Evolutionary conservation across 2,113 vertebrate genomes (phyloP), one percentile per base, ranked within the genome.

Genomic region (Synchiropus splendidus): DNA sequence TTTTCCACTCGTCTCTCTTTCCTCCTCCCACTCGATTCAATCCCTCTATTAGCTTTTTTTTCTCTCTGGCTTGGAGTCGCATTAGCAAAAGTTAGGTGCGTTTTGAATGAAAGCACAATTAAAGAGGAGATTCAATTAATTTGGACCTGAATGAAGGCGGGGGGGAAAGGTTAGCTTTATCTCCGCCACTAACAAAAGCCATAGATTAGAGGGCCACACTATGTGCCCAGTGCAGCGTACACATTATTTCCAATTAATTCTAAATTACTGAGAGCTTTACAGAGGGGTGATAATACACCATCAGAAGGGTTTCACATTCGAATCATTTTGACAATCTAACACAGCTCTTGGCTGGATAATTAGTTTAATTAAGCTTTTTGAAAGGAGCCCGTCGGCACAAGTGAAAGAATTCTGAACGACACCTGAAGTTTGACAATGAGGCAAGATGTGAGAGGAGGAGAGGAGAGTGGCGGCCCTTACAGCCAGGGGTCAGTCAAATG

Each of bases 51-150:
- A 54, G 53, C 49, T 67, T 13, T 45, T 36, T 36, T 27, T 13
- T 35, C n/a, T n/a, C n/a, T 8, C 31, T 64, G 48, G 77, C 77
- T 82, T 85, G 79, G 79, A 84, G 87, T 27, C 80, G 77, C 86
- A 88, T 90, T 89, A 83, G 83, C 77, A 68, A 83, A 58, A 78
- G 60, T 88, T 90, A 91, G 83, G 83, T 85, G 72, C 75, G 78
- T 82, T 90, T 92, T 89, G 87, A 89, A 86, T 86, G 85, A 87
- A 89, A 92, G 89, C 85, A 86, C 91, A 96, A 92, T 96, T 92
- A 91, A 88, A 90, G 21, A 40, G 75, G 88, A 69, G 51, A 92
- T 92, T 90, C 96, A 97, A 97, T 98, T 96, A 97, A 93, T 89
- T 90, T 87, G 81, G 88, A 90, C 86, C 84, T 86, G 83, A 81